Percentiles rank a stretch among this genome's conserved stretches.
phyloP scores from a whole-genome alignment of 2,888 invertebrate species.

The Hedychridium roseum region DNA sequence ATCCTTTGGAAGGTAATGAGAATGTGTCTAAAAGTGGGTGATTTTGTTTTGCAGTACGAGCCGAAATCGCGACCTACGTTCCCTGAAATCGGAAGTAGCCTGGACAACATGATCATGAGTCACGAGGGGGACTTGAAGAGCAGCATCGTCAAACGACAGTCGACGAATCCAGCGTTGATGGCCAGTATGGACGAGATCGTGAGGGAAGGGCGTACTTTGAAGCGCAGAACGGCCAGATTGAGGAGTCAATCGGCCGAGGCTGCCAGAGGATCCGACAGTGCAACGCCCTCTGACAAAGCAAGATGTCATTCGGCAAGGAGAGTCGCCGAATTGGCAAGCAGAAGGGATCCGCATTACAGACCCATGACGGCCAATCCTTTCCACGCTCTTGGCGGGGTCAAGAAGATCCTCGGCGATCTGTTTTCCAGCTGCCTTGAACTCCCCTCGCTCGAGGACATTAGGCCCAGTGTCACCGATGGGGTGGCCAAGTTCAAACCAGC shows the following conservation, averaged over 20 bases:
- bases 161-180: slow-evolving; percentile 52
- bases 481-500: slow-evolving; percentile 55
- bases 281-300: slow-evolving; percentile 78
- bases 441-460: slow-evolving; percentile 70
- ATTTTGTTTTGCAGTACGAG: slow-evolving; percentile 77
- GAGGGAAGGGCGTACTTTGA: slow-evolving; percentile 46
- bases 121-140: slow-evolving; percentile 47
- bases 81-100: slow-evolving; percentile 76
- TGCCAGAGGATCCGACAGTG: slow-evolving; percentile 58
- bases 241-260: slow-evolving; percentile 60
- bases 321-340: slow-evolving; percentile 86
- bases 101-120: slow-evolving; percentile 66
- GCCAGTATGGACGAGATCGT: slow-evolving; percentile 56
- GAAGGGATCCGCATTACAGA: slow-evolving; percentile 83
- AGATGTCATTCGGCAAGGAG: slow-evolving; percentile 73
- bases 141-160: slow-evolving; percentile 47
- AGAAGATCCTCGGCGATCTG: slow-evolving; percentile 76
- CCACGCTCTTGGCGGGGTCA: slow-evolving; percentile 80
- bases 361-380: slow-evolving; percentile 76
- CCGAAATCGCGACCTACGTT: slow-evolving; percentile 89
- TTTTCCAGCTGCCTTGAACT: slow-evolving; percentile 83
- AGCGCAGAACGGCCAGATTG: slow-evolving; percentile 41
- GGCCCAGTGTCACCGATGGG: slow-evolving; percentile 66
- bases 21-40: too few species aligned
- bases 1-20: too few species aligned